Conservation (phyloP, 2,797 vertebrate species). For the Phataginus tetradactyla region DNA sequence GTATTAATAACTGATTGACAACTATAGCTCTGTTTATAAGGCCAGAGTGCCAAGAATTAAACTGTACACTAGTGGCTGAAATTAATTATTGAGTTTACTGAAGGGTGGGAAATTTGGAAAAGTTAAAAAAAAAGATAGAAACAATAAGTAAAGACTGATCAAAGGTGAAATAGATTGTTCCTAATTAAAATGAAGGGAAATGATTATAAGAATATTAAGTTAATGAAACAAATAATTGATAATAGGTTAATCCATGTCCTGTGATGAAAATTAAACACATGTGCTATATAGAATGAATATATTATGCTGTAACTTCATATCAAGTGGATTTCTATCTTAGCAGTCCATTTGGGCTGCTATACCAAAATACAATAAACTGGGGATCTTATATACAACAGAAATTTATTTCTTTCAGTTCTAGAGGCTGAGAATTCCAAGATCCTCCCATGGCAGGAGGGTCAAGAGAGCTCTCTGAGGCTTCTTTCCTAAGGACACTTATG, state of each 20-base stretch:
- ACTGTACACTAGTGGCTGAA: background rate
- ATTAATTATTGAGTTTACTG: background rate
- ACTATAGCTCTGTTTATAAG: background rate
- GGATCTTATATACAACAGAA: background rate
- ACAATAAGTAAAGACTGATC: background rate
- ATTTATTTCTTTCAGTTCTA: background rate
- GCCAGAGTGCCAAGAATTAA: background rate
- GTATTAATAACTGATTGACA: background rate
- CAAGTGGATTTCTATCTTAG: background rate
- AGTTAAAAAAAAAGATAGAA: background rate
- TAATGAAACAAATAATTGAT: background rate
- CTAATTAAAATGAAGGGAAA: background rate
- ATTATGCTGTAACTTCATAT: background rate
- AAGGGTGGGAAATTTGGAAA: background rate
- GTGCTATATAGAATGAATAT: background rate
- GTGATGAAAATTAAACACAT: background rate
- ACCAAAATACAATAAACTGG: background rate
- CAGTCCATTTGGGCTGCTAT: background rate
- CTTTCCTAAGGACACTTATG: background rate
- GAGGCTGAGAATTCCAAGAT: background rate
- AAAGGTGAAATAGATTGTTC: background rate
- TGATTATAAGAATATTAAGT: background rate
- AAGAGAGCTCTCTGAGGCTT: background rate
- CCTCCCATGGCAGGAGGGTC: background rate
- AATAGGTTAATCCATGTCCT: background rate